These are phyloP conservation scores for Rhopilema esculentum DNA, from an alignment of 30 jellyfish, hydroid and myxozoan species.

Conservation along the genomic window DNA sequence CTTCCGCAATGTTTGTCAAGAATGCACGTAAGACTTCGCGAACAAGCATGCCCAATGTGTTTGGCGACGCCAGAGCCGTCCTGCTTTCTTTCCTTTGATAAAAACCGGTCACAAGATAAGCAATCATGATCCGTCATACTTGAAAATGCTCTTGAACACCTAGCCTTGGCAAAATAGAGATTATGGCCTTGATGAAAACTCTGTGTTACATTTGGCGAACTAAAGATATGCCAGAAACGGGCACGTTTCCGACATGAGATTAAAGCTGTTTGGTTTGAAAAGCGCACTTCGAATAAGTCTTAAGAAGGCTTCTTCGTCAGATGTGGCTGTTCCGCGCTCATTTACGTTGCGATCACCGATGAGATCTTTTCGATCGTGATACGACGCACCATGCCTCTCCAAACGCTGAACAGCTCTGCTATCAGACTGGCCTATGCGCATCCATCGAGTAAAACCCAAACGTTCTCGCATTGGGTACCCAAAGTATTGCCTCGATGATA, in stretches of 20 bases:
- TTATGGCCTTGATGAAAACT: not conserved
- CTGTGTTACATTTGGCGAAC: not conserved
- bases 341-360: not conserved
- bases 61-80: not conserved
- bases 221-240: not conserved
- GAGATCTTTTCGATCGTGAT: not conserved
- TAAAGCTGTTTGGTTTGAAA: not conserved
- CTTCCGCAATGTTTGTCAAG: slow-evolving; percentile 22
- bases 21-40: slow-evolving; percentile 22
- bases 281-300: not conserved
- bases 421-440: not conserved
- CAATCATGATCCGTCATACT: not conserved
- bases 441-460: not conserved
- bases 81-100: slow-evolving; percentile 31
- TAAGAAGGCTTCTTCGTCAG: not conserved
- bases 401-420: not conserved
- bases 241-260: not conserved
- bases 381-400: not conserved
- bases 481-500: too few species aligned
- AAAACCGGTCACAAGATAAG: slow-evolving; percentile 14
- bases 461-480: too few species aligned
- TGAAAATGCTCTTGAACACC: not conserved
- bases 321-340: not conserved
- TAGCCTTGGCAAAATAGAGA: not conserved
- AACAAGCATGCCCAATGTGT: slow-evolving; percentile 11